Conservation (phyloP, 1,140 invertebrate species). For the Drosophila melanogaster region Release_6_plus_ISO1_MT NT_033777.3:15340001-15340500, state of each 20-base stretch:
- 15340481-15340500: slow-evolving; percentile 17
- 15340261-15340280: neutral
- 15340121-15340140: slow-evolving; percentile 9
- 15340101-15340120: slow-evolving; percentile 21
- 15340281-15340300: neutral
- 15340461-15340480: slow-evolving; percentile 12
- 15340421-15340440: slow-evolving; percentile 29
- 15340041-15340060: slow-evolving; percentile 44
- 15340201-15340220: neutral
- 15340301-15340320: neutral
- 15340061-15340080: slow-evolving; percentile 46
- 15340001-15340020: slow-evolving; percentile 55
- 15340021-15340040: slow-evolving; percentile 54
- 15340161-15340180: neutral
- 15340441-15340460: slow-evolving; percentile 48
- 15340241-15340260: no score
- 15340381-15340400: slow-evolving; percentile 10
- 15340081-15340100: slow-evolving; percentile 47
- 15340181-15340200: neutral
- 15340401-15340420: slow-evolving; percentile 9
- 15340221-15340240: no score
- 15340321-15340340: neutral
- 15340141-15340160: neutral
- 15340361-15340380: slow-evolving; percentile 1
- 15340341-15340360: neutral